Percentiles rank a stretch among this genome's conserved stretches.
Conservation (phyloP, 2,113 vertebrate species). For the Chloropsis hardwickii region DNA sequence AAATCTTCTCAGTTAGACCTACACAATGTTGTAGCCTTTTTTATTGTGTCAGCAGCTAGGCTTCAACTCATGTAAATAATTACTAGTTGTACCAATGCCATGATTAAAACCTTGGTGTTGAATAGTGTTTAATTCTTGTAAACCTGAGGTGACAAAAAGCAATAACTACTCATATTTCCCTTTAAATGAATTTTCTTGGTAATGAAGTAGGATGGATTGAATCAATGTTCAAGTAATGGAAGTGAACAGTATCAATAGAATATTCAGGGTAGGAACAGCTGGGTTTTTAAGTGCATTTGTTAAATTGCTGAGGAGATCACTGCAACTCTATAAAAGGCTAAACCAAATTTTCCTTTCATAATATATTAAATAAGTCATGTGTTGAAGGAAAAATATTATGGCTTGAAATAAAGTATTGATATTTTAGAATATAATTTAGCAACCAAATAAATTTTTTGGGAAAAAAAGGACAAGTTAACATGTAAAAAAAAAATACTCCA, state of each 20-base stretch:
- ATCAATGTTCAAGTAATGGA: background rate
- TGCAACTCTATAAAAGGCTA: background rate
- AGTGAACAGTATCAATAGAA: background rate
- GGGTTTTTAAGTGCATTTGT: background rate
- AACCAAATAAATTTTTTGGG: fast-evolving
- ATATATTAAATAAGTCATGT: fast-evolving
- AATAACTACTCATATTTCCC: background rate
- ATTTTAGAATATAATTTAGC: background rate
- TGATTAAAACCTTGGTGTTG: background rate
- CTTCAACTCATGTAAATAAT: background rate
- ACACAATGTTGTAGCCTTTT: background rate
- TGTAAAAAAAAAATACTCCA: fast-evolving
- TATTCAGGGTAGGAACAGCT: background rate
- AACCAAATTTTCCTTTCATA: background rate
- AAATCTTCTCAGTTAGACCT: background rate
- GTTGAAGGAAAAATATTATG: background rate
- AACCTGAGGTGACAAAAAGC: background rate
- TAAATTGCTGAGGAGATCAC: background rate
- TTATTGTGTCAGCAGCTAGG: background rate
- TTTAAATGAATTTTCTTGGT: background rate
- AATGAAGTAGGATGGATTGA: background rate
- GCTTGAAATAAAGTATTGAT: background rate
- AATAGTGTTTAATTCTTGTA: background rate
- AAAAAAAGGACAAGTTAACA: background rate
- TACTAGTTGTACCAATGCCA: background rate